Conservation (phyloP, 2,797 vertebrate species). For the Mergus octosetaceus region DNA sequence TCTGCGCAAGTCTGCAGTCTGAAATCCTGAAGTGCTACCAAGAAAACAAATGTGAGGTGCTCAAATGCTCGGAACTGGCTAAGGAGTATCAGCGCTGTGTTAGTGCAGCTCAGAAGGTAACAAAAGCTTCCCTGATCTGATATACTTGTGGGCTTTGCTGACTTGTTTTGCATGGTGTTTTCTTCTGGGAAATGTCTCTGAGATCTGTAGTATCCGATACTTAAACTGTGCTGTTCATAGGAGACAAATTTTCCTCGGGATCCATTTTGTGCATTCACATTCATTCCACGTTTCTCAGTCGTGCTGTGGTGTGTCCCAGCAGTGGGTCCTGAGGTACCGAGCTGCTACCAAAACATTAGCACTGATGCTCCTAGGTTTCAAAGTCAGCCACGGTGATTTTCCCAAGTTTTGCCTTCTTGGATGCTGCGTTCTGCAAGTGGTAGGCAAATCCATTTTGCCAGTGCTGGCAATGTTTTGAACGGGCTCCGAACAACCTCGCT, state of each 20-base stretch:
- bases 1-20: slow-evolving; percentile 86
- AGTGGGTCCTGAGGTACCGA: neutral
- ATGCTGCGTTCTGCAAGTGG: rapidly evolving
- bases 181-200: neutral
- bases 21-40: slow-evolving; percentile 90
- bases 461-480: neutral
- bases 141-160: neutral
- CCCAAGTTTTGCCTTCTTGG: neutral
- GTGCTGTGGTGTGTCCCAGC: neutral
- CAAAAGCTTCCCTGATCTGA: neutral
- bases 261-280: neutral
- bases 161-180: slow-evolving; percentile 15
- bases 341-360: neutral
- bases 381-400: neutral
- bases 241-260: neutral
- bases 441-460: neutral
- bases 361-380: neutral
- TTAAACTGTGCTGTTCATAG: neutral
- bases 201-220: neutral
- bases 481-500: neutral
- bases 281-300: neutral
- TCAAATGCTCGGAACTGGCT: slow-evolving; percentile 89
- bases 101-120: slow-evolving; percentile 88
- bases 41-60: slow-evolving; percentile 83
- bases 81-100: slow-evolving; percentile 92